A percentile compares a stretch with the other conserved stretches of the same genome.
Evolutionary conservation across 2,888 invertebrate genomes (phyloP).

Genomic region (Syrphus vitripennis): DNA sequence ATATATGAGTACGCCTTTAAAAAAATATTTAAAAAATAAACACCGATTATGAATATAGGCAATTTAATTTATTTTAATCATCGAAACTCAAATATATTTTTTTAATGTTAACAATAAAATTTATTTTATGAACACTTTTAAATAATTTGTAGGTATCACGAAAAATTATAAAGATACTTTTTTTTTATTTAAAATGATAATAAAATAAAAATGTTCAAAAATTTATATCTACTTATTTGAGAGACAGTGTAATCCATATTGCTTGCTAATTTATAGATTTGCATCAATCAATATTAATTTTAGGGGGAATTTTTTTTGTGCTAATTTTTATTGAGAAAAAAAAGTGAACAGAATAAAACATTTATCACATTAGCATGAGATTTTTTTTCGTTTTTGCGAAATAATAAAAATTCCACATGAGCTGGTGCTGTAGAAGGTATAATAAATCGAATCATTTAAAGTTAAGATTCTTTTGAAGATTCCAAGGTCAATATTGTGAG

Average conservation of each 20-base stretch:
- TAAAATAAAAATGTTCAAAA: neutral
- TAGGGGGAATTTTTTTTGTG: neutral
- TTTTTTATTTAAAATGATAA: no score
- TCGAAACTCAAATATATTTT: neutral
- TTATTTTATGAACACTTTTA: neutral
- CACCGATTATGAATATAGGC: neutral
- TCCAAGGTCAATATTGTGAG: conserved; percentile 14
- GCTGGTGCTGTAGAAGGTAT: neutral
- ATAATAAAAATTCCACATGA: conserved; percentile 7
- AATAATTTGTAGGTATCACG: neutral
- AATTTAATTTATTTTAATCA: neutral
- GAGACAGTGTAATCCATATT: neutral
- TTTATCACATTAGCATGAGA: neutral
- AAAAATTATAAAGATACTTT: no score
- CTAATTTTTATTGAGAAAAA: no score
- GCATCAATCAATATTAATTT: conserved; percentile 40
- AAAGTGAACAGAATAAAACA: neutral
- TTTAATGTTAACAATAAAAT: neutral
- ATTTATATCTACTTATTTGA: neutral
- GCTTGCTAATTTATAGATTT: conserved; percentile 12
- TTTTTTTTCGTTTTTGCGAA: neutral
- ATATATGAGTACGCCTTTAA: conserved; percentile 4
- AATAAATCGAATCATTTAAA: neutral
- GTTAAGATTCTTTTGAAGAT: conserved; percentile 4
- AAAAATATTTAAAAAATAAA: no score